A percentile compares a stretch with the other conserved stretches of the same genome.
phyloP scores from a whole-genome alignment of 2,113 vertebrate genomes.

The Eurystomus gularis region DNA sequence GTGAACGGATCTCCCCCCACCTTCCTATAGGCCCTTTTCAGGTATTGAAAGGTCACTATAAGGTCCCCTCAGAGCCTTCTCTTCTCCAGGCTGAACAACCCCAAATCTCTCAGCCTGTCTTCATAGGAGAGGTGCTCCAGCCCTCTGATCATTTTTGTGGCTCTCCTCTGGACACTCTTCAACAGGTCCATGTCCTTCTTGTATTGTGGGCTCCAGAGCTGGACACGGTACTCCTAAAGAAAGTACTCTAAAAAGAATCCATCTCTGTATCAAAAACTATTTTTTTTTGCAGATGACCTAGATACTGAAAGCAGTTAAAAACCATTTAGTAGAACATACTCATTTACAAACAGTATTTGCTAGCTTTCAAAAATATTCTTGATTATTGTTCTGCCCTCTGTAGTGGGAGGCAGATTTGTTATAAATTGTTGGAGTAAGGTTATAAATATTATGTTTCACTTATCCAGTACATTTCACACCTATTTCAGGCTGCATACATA shows the following conservation, averaged over 20 bases:
- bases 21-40: no score
- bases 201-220: no score
- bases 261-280: background rate
- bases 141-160: no score
- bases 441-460: background rate
- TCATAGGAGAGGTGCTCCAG: no score
- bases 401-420: background rate
- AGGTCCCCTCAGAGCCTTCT: no score
- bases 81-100: no score
- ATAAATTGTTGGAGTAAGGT: background rate
- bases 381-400: background rate
- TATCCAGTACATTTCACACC: background rate
- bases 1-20: no score
- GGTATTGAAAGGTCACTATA: no score
- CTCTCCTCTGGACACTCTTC: no score
- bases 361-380: background rate
- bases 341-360: background rate
- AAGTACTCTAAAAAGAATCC: background rate
- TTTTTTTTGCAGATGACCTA: background rate
- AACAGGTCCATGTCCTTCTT: no score
- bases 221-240: no score
- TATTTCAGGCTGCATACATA: background rate
- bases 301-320: background rate
- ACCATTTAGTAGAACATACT: background rate
- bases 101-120: no score